phyloP scores from a whole-genome alignment of 92 coral and sea anemone species.

The Actinostola sp. region DNA sequence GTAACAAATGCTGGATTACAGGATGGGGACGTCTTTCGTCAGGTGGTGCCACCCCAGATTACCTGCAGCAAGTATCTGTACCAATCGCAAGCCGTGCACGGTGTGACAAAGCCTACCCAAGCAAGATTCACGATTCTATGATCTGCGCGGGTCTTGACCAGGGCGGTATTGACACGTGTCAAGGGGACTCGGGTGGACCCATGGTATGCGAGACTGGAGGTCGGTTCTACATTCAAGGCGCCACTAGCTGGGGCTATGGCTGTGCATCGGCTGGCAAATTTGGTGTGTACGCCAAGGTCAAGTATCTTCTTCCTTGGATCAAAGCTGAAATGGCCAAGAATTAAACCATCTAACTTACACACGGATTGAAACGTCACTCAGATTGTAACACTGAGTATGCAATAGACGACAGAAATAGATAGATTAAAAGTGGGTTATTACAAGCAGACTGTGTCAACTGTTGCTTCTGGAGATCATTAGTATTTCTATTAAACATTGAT shows the following conservation, averaged over 20 bases:
- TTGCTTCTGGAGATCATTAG: too few species aligned
- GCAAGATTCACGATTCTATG: constrained; percentile 72
- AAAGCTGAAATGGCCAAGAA: constrained; percentile 6
- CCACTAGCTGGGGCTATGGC: constrained; percentile 70
- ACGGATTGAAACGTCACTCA: too few species aligned
- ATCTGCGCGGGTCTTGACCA: constrained; percentile 79
- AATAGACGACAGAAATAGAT: too few species aligned
- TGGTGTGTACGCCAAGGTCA: constrained; percentile 72
- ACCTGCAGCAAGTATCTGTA: constrained; percentile 64
- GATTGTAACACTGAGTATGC: too few species aligned
- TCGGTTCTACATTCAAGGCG: constrained; percentile 61
- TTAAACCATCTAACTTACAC: too few species aligned
- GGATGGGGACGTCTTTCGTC: constrained; percentile 78
- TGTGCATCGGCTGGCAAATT: constrained; percentile 68
- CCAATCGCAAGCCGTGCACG: constrained; percentile 58
- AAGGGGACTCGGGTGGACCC: constrained; percentile 83
- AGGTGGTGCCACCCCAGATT: constrained; percentile 55
- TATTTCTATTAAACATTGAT: too few species aligned
- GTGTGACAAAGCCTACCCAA: constrained; percentile 54
- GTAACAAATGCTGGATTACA: constrained; percentile 64
- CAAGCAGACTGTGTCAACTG: too few species aligned
- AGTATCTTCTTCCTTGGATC: neutral
- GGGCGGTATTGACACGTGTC: constrained; percentile 75
- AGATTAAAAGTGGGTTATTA: too few species aligned
- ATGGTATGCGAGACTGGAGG: constrained; percentile 77